Evolutionary conservation across 2,888 invertebrate species (phyloP).

Genomic region (Shargacucullia verbasci): DNA sequence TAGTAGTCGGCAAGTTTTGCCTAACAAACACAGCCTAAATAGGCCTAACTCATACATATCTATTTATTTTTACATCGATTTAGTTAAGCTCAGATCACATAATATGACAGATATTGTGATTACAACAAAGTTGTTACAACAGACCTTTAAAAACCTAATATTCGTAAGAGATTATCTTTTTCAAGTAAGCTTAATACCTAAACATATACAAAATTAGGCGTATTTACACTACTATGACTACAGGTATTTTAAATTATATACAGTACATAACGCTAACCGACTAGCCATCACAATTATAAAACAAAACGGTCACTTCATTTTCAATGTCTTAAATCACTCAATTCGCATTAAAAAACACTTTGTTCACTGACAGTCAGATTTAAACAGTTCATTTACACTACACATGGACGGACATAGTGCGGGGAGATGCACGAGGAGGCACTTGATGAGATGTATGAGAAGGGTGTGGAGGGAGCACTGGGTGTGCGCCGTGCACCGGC

Average conservation of each 20-base stretch:
- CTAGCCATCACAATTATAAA: constrained; percentile 83
- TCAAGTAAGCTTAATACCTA: constrained; percentile 35
- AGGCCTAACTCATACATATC: constrained; percentile 72
- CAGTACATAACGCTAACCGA: constrained; percentile 78
- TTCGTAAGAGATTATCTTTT: constrained; percentile 43
- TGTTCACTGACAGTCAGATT: constrained; percentile 56
- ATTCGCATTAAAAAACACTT: constrained; percentile 55
- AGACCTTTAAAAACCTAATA: constrained; percentile 39
- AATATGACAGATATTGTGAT: constrained; percentile 54
- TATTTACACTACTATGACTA: constrained; percentile 68
- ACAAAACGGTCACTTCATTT: constrained; percentile 52
- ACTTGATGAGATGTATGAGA: constrained; percentile 82
- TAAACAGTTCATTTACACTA: constrained; percentile 68
- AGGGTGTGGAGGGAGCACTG: constrained; percentile 86
- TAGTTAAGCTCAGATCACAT: constrained; percentile 59
- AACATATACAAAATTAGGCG: constrained; percentile 49
- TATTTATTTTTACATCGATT: constrained; percentile 56
- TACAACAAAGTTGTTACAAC: constrained; percentile 48
- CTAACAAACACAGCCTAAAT: constrained; percentile 79
- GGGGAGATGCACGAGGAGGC: constrained; percentile 89
- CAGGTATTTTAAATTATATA: constrained; percentile 64
- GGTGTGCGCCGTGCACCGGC: constrained; percentile 83
- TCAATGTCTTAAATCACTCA: constrained; percentile 54
- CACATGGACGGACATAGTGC: constrained; percentile 94
- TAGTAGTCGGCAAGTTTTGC: constrained; percentile 80